Conservation (phyloP, 2,888 invertebrate genomes). For the Archaeoteleia sp. region DNA sequence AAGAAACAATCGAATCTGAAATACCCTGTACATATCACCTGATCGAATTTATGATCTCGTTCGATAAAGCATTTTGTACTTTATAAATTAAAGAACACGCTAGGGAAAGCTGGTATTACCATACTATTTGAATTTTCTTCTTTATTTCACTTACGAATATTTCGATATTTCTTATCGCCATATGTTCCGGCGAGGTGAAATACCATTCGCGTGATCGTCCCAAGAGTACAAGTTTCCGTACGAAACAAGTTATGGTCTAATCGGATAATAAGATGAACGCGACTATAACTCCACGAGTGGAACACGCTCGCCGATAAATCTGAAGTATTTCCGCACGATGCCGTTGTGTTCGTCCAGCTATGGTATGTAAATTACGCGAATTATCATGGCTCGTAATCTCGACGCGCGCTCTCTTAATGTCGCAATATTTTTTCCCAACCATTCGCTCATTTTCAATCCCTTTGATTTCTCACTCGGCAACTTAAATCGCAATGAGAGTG, state of each 20-base stretch:
- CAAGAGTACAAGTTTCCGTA: slow-evolving; percentile 23
- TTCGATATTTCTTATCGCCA: too few relatives aligned
- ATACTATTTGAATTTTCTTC: too few relatives aligned
- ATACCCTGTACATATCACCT: too few relatives aligned
- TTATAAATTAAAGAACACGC: too few relatives aligned
- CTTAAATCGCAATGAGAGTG: too few relatives aligned
- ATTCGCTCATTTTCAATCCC: background rate
- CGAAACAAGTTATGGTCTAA: slow-evolving; percentile 38
- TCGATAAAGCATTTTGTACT: too few relatives aligned
- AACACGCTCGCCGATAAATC: slow-evolving; percentile 27
- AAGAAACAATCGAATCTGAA: too few relatives aligned
- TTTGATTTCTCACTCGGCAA: too few relatives aligned
- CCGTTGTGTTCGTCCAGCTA: slow-evolving; percentile 3
- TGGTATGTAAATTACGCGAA: slow-evolving; percentile 15
- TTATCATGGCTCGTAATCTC: slow-evolving; percentile 7
- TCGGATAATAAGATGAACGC: slow-evolving; percentile 33
- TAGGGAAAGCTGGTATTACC: too few relatives aligned
- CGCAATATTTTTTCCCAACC: background rate
- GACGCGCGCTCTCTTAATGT: slow-evolving; percentile 4
- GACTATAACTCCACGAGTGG: slow-evolving; percentile 9
- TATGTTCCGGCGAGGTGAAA: background rate
- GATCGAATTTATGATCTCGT: too few relatives aligned
- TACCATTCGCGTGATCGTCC: slow-evolving; percentile 13
- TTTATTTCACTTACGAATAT: too few relatives aligned
- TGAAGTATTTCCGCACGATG: slow-evolving; percentile 12